Base-by-base conservation (phyloP, 2,888 invertebrate species). In the Ornithoptera priamus region DNA sequence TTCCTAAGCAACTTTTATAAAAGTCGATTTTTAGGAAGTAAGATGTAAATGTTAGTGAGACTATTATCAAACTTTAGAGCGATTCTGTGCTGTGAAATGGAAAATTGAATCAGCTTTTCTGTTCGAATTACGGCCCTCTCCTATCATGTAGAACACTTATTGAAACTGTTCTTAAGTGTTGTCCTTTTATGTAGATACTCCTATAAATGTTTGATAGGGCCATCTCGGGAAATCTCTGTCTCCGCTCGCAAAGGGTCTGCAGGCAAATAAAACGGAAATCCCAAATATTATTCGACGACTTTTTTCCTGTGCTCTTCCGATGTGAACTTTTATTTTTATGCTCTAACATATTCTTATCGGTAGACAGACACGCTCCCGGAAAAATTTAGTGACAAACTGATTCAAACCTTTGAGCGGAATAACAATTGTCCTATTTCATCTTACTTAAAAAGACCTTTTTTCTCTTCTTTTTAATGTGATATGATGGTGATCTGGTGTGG, bases 271-370 rank as follows among this genome's bases (percentile, higher is more conserved):
- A 92, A 91, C 89, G 85, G 84, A 85, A 87, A 89, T 91, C 91
- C 90, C 90, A 90, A 92, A 92, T 92, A 92, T 91, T 91, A 92
- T 92, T 90, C 90, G 83, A 81, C 84, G 88, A 87, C 90, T 86
- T 91, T 91, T 58, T 90, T 89, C 89, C 90, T 85, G 30, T 30
- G 80, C 89, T 90, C 87, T 85, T 86, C 85, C 89, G 85, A 91
- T 89, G 90, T 87, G 91, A 91, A 92, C 92, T 91, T 92, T 92
- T 92, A 92, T 92, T 92, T 92, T 92, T 92, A 92, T 91, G 87
- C 88, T 85, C 87, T 85, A 88, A 88, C 90, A 89, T 90, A 90
- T 89, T 89, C 92, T 91, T 92, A 92, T 92, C 92, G 86, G 88
- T 83, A 84, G 67, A 67, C 77, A 85, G 86, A 84, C 89, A 89